These are phyloP conservation scores for Tokudaia tokunoshimensis DNA, from an alignment of 2,797 vertebrate genomes.

Conservation along the genomic window DNA sequence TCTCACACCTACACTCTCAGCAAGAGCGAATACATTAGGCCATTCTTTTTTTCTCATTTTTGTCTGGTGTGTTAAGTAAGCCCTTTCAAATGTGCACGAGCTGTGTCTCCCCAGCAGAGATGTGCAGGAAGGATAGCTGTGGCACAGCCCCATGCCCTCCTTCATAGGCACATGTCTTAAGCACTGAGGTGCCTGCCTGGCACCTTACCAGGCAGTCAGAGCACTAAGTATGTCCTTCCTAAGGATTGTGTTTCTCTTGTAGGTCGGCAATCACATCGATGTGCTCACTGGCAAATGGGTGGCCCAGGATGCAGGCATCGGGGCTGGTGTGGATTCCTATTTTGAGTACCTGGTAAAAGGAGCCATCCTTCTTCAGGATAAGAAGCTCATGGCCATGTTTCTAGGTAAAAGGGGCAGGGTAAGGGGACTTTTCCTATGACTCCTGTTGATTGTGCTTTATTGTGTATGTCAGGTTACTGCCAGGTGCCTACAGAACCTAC, in stretches of 20 bases:
- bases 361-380: conserved; percentile 96
- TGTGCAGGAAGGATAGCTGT: neutral
- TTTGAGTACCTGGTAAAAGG: conserved; percentile 99
- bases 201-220: neutral
- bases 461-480: neutral
- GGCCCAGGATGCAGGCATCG: conserved; percentile 97
- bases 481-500: neutral
- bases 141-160: neutral
- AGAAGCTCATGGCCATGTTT: conserved; percentile 96
- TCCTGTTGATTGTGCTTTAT: neutral
- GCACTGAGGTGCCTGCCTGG: neutral
- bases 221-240: neutral
- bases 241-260: conserved; percentile 13
- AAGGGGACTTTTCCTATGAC: neutral
- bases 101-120: neutral
- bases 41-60: neutral
- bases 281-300: conserved; percentile 97
- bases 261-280: conserved; percentile 98
- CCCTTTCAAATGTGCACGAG: neutral
- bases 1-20: neutral
- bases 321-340: conserved; percentile 97
- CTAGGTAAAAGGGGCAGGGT: conserved; percentile 88
- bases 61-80: conserved; percentile 19
- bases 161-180: neutral
- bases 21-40: neutral